Conservation (phyloP, 2,113 vertebrate species). For the Sinocyclocheilus maitianheensis region DNA sequence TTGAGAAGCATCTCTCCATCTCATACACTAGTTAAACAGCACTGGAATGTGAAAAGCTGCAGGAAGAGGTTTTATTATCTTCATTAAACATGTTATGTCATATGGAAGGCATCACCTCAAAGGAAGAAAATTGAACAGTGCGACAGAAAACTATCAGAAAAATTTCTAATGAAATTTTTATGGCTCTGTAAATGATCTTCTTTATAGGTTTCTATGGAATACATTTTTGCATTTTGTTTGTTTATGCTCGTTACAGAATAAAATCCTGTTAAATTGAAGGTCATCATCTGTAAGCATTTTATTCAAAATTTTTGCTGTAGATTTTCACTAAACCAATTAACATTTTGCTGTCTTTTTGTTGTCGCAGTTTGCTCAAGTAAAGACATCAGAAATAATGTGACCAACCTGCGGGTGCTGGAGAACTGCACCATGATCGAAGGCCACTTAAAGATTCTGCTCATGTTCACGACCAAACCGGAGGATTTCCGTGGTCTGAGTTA, state of each 20-base stretch:
- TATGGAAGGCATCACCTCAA: slow-evolving; percentile 43
- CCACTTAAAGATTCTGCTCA: slow-evolving; percentile 91
- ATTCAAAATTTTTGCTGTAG: background rate
- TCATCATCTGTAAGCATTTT: slow-evolving; percentile 3
- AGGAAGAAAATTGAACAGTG: slow-evolving; percentile 35
- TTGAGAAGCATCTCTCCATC: slow-evolving; percentile 45
- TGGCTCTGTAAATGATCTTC: background rate
- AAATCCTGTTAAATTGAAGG: background rate
- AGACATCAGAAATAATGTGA: slow-evolving; percentile 93
- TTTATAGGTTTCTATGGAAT: background rate
- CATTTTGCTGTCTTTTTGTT: background rate
- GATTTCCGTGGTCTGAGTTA: slow-evolving; percentile 91
- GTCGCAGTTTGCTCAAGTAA: slow-evolving; percentile 88
- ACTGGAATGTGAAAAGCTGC: slow-evolving; percentile 58
- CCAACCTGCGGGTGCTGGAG: slow-evolving; percentile 81
- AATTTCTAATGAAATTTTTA: background rate
- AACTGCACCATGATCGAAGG: slow-evolving; percentile 97
- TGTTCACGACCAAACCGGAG: slow-evolving; percentile 90
- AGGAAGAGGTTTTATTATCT: slow-evolving; percentile 57
- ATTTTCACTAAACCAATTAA: background rate
- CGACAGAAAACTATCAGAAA: slow-evolving; percentile 28
- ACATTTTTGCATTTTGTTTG: background rate
- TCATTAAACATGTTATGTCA: slow-evolving; percentile 57
- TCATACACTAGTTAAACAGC: slow-evolving; percentile 58
- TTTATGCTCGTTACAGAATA: background rate